A percentile compares a stretch with the other conserved stretches of the same genome.
phyloP scores from a whole-genome alignment of 2,888 invertebrate species.

The Callimorpha dominula region DNA sequence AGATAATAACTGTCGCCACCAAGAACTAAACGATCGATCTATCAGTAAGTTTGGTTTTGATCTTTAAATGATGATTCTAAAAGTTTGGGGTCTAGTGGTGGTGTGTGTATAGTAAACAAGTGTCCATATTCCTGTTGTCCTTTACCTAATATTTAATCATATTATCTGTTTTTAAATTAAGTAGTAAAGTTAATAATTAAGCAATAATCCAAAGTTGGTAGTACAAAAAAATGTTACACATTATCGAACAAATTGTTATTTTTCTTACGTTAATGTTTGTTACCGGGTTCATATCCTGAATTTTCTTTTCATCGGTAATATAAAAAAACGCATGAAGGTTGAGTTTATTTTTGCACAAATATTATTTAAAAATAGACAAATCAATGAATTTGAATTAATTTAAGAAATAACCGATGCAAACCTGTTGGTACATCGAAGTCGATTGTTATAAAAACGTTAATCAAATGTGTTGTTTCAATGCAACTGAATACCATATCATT shows the following conservation, averaged over 20 bases:
- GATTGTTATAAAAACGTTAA: slow-evolving; percentile 30
- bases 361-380: not conserved
- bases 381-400: no score
- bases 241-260: slow-evolving; percentile 43
- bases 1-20: not conserved
- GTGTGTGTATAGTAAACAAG: not conserved
- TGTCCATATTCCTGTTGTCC: slow-evolving; percentile 3
- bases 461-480: slow-evolving; percentile 46
- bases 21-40: not conserved
- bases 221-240: slow-evolving; percentile 52
- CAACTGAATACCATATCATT: slow-evolving; percentile 70
- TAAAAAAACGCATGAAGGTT: not conserved
- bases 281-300: slow-evolving; percentile 19
- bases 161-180: slow-evolving; percentile 8
- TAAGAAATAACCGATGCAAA: not conserved
- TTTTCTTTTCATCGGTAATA: slow-evolving; percentile 2
- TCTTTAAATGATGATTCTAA: not conserved
- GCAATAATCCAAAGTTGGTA: slow-evolving; percentile 54
- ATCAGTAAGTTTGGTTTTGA: not conserved
- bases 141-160: not conserved
- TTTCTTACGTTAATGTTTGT: slow-evolving; percentile 28
- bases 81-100: not conserved
- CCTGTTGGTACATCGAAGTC: not conserved
- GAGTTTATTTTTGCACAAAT: slow-evolving; percentile 2
- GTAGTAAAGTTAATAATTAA: slow-evolving; percentile 24